Evolutionary conservation across 92 coral and sea anemone genomes (phyloP), one percentile per base, ranked within the genome.

Genomic region (Parazoanthus swiftii): DNA sequence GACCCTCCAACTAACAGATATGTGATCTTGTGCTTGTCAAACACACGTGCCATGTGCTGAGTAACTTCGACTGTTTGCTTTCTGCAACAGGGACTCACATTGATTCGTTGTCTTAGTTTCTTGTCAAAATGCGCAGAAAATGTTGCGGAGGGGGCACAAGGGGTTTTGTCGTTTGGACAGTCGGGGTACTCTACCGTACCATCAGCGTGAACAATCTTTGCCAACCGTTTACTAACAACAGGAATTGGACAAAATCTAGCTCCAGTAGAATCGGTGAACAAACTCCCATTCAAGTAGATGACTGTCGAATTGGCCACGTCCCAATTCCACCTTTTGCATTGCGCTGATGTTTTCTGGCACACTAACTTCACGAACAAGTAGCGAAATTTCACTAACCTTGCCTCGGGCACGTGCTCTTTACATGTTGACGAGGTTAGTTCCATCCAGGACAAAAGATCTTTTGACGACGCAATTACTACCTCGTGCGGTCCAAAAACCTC

Each of bases 241-340:
- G 87, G 87, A n/a, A 59, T 50, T 14, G 81, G 88, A 73, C 88
- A 85, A 85, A 85, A 73, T 15, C 88, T 38, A 21, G 72, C 35
- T 5, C 81, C 72, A 9, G 21, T 14, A 43, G 50, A 13, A 20
- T 4, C 18, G 0, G 79, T 26, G 33, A 68, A 25, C 51, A 36
- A 8, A 25, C 15, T 73, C 25, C 43, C n/a, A 20, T 26, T 38
- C 6, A 81, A 43, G 81, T 86, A 86, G 43, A 46, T 74, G 16
- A 86, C n/a, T 58, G 89, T 86, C 89, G 82, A 86, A 26, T 85
- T 85, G 1, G 88, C 88, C 9, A 84, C 88, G 37, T 63, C 88
- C 88, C 88, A 84, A 25, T 84, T 26, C 88, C 88, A 86, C 7
- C 26, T 76, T 1, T 74, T 10, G 58, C 89, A 86, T 20, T 71